Conservation (phyloP, 2,888 invertebrate genomes). For the Villa cingulata region DNA sequence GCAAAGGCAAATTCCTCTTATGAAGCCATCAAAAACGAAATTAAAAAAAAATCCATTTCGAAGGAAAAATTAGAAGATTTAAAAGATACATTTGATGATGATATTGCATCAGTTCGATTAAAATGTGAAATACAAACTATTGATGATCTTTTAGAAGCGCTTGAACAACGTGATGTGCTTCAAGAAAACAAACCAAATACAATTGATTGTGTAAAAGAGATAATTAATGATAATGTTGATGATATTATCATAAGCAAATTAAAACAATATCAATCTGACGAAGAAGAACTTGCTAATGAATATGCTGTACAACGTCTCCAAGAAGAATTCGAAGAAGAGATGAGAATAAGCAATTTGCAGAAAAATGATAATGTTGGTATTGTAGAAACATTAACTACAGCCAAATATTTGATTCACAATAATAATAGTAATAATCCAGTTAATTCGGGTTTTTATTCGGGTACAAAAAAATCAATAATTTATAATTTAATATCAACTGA, state of each 20-base stretch:
- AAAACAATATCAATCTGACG: not conserved
- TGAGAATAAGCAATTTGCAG: not conserved
- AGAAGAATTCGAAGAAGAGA: not conserved
- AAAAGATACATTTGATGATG: conserved; percentile 18
- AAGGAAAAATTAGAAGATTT: conserved; percentile 16
- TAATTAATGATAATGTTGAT: conserved; percentile 9
- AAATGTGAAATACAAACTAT: conserved; percentile 19
- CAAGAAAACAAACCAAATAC: conserved; percentile 22
- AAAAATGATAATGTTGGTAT: too few relatives aligned
- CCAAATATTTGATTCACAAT: not conserved
- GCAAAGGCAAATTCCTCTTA: too few relatives aligned
- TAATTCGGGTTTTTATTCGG: not conserved
- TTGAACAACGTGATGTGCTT: conserved; percentile 25
- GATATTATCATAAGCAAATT: conserved; percentile 17
- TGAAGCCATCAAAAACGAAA: not conserved
- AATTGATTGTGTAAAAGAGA: conserved; percentile 17
- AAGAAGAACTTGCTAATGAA: not conserved
- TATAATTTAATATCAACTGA: conserved; percentile 25
- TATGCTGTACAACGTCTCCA: not conserved
- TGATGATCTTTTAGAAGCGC: conserved; percentile 23
- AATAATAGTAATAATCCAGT: not conserved
- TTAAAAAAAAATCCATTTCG: conserved; percentile 7
- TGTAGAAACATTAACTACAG: too few relatives aligned
- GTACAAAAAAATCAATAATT: conserved; percentile 17
- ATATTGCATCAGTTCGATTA: conserved; percentile 24